A percentile compares a stretch with the other conserved stretches of the same genome.
Conservation (phyloP, 2,888 invertebrate species). For the Elmis aenea region DNA sequence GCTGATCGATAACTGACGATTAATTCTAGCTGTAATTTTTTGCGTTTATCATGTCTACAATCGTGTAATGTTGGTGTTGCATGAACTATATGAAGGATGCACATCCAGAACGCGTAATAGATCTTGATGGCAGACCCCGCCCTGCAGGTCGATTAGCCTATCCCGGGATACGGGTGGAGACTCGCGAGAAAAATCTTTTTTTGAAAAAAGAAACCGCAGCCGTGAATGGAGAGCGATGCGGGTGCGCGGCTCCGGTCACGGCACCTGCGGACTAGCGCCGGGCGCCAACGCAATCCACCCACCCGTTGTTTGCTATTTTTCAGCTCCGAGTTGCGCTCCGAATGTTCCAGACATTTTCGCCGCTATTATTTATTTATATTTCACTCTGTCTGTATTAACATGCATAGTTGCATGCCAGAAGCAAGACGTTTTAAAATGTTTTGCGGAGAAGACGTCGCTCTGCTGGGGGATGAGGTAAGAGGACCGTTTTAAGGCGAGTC, state of each 20-base stretch:
- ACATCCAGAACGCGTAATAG: constrained; percentile 32
- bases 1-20: too few relatives aligned
- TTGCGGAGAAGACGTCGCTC: constrained; percentile 24
- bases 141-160: constrained; percentile 47
- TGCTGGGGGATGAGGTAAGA: constrained; percentile 26
- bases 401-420: constrained; percentile 12
- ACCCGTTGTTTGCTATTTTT: constrained; percentile 23
- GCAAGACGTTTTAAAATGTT: constrained; percentile 33
- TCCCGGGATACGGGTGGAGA: constrained; percentile 47
- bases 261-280: constrained; percentile 44
- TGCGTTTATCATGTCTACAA: not conserved
- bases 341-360: constrained; percentile 18
- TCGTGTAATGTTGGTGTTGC: constrained; percentile 12
- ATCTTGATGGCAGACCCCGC: constrained; percentile 41
- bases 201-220: constrained; percentile 45
- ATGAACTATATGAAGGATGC: constrained; percentile 19
- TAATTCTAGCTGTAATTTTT: not conserved
- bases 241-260: constrained; percentile 48
- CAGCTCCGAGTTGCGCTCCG: constrained; percentile 19
- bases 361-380: constrained; percentile 17
- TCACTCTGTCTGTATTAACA: constrained; percentile 9
- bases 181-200: constrained; percentile 49
- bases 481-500: constrained; percentile 40
- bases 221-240: constrained; percentile 44
- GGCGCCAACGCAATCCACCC: constrained; percentile 25